Percentiles rank a stretch among this genome's conserved stretches.
Conservation (phyloP, 2,113 vertebrate species). For the Entelurus aequoreus region DNA sequence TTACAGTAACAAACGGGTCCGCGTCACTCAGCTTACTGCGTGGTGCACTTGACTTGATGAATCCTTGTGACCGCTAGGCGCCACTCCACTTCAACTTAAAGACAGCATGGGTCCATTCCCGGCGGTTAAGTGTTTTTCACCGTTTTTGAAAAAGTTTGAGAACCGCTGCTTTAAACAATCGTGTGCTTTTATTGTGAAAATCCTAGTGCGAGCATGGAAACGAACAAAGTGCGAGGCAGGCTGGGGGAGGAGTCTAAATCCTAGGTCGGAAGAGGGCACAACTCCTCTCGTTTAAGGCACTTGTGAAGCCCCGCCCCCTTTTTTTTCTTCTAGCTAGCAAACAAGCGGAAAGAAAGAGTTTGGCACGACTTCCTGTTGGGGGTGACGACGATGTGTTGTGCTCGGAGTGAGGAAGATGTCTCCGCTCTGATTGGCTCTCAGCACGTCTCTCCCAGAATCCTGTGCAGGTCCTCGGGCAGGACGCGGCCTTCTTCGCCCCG, state of each 20-base stretch:
- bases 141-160: too few species aligned
- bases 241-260: not conserved
- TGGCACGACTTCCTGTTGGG: not conserved
- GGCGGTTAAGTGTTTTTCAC: too few species aligned
- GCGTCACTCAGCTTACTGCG: too few species aligned
- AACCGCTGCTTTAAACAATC: too few species aligned
- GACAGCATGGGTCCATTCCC: too few species aligned
- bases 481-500: conserved; percentile 82
- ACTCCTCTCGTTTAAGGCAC: conserved; percentile 4
- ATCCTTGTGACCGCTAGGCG: too few species aligned
- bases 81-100: too few species aligned
- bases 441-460: conserved; percentile 77
- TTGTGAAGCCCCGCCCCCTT: not conserved
- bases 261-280: too few species aligned
- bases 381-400: not conserved
- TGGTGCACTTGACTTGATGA: too few species aligned
- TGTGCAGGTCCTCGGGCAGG: conserved; percentile 76
- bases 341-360: not conserved
- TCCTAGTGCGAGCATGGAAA: too few species aligned
- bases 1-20: too few species aligned
- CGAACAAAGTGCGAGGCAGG: not conserved
- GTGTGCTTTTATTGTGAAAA: not conserved
- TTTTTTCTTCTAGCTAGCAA: not conserved
- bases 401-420: conserved; percentile 12
- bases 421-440: conserved; percentile 68